Base-by-base conservation (phyloP, 2,113 vertebrate genomes). In the Hiodon tergisus region DNA sequence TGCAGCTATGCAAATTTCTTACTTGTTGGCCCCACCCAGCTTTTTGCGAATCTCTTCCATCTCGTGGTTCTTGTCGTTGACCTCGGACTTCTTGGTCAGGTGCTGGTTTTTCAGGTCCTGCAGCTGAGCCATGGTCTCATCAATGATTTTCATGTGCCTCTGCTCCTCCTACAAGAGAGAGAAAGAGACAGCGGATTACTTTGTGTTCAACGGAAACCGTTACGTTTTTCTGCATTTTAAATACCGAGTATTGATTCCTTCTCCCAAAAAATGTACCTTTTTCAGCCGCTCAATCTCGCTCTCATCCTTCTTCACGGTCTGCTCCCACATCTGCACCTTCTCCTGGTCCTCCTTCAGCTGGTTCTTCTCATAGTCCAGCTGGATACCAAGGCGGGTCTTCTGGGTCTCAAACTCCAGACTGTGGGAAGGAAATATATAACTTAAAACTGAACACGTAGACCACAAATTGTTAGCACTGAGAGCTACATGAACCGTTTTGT, bases 1-100 rank as follows among this genome's bases (percentile, higher is more conserved):
- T 31, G 31, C 31, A 65, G 69, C 0, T 55, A 11, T 52, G 48
- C 31, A 60, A 13, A 8, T 55, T 71, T 71, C 94, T 93, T 72
- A 97, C 95, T 96, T 97, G 89, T 96, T 95, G 76, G 95, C 95
- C 0, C 94, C 94, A 0, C 95, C 95, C 66, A 96, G 89, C 80
- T 96, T 96, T 82, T 97, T 97, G 78, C 94, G 93, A 80, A 97
- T 96, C 80, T 97, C 95, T 63, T 97, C 95, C 95, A 96, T 97
- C 74, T 95, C 93, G 0, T 96, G 95, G 86, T 97, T 97, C 87
- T 97, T 97, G 85, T 97, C 95, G 11, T 95, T 96, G 71, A 97
- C 95, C 82, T 97, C 95, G 0, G 95, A 97, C 81, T 97, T 97
- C 88, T 96, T 97, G 81, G 95, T 92, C 81, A 96, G 85, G 75